Conservation (phyloP, 1,140 invertebrate genomes). For the Tetramorium simillimum region DNA sequence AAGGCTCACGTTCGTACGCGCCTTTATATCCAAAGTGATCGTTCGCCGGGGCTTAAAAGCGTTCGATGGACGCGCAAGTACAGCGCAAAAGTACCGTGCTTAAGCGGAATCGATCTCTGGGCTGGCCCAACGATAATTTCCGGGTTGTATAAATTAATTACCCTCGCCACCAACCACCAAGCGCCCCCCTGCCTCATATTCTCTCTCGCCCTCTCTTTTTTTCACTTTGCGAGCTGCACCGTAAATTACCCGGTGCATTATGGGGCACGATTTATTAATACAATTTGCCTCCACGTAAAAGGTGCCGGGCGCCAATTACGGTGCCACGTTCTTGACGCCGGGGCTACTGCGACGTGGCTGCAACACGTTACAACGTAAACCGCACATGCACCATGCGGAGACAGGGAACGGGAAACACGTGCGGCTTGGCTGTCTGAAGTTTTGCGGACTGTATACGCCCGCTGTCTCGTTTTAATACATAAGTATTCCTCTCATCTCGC, state of each 20-base stretch:
- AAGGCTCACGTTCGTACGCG: neutral
- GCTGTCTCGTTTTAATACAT: conserved; percentile 51
- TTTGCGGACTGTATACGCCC: conserved; percentile 32
- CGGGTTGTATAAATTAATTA: conserved; percentile 67
- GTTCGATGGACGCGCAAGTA: conserved; percentile 34
- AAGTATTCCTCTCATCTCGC: conserved; percentile 36
- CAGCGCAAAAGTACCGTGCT: conserved; percentile 50
- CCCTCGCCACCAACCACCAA: conserved; percentile 6
- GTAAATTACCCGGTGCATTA: conserved; percentile 62
- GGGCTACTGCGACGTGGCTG: conserved; percentile 40
- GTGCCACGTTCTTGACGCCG: conserved; percentile 41
- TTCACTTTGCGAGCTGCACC: conserved; percentile 16
- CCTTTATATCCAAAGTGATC: conserved; percentile 49
- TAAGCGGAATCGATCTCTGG: conserved; percentile 54
- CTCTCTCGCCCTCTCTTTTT: conserved; percentile 8
- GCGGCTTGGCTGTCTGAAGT: conserved; percentile 44
- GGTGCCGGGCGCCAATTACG: conserved; percentile 64
- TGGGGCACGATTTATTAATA: conserved; percentile 68
- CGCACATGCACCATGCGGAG: conserved; percentile 39
- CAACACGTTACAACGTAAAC: conserved; percentile 65
- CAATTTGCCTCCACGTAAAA: conserved; percentile 63
- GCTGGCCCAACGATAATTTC: conserved; percentile 56
- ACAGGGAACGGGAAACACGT: conserved; percentile 11
- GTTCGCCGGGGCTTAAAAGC: conserved; percentile 48
- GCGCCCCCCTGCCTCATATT: neutral